phyloP scores from a whole-genome alignment of 2,888 invertebrate species.

The Drosophila acutilabella region DNA sequence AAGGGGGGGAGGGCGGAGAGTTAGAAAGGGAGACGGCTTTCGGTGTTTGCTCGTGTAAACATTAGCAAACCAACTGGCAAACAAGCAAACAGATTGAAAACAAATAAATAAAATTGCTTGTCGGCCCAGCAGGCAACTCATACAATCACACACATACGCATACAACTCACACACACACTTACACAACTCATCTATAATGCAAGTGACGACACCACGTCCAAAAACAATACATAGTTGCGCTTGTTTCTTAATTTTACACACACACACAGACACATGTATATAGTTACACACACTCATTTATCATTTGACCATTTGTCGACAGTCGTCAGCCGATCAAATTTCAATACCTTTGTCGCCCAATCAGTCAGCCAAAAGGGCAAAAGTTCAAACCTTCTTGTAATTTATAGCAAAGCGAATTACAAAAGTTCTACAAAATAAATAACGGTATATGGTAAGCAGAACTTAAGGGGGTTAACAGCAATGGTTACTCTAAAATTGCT shows the following conservation, averaged over 20 bases:
- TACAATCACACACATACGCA: conserved; percentile 3
- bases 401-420: conserved; percentile 2
- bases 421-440: not conserved
- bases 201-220: conserved; percentile 53
- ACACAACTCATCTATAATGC: conserved; percentile 55
- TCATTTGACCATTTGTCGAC: conserved; percentile 48
- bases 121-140: conserved; percentile 55
- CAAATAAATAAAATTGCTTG: conserved; percentile 74
- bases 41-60: conserved; percentile 77
- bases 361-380: conserved; percentile 29
- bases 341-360: conserved; percentile 39
- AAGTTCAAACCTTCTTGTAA: conserved; percentile 17
- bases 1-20: conserved; percentile 3
- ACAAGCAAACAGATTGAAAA: conserved; percentile 79
- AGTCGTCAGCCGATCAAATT: conserved; percentile 30
- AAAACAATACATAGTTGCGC: conserved; percentile 28
- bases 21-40: conserved; percentile 7
- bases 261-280: not conserved
- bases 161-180: conserved; percentile 5
- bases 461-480: not conserved
- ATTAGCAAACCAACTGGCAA: conserved; percentile 79
- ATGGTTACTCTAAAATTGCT: not conserved
- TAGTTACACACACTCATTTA: conserved; percentile 33
- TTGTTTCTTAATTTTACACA: conserved; percentile 23
- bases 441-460: not conserved